Evolutionary conservation across 2,888 invertebrate genomes (phyloP), one percentile per base, ranked within the genome.

Genomic region (Oxytorus armatus): DNA sequence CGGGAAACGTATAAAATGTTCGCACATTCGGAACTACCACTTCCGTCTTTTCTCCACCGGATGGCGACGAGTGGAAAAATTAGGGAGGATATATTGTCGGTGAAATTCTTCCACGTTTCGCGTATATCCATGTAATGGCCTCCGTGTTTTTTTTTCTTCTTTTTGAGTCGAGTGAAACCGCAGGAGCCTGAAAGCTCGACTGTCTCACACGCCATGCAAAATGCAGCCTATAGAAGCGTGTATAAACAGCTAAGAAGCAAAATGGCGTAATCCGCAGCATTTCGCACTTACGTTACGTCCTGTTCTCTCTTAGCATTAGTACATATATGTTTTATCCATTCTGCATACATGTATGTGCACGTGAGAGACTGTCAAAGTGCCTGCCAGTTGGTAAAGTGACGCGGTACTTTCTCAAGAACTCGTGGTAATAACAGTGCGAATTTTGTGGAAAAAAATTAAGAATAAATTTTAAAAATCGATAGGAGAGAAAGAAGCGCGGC

Each of bases 1-100:
- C 51, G 59, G 70, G 53, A 75, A 75, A 75, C 75, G 51, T 36
- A 73, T 80, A 59, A 77, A 65, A 75, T 76, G 36, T 72, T 49
- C 66, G 57, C 69, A 33, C 59, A 44, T 66, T 59, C 49, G 25
- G 75, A 75, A 57, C 70, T 57, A 65, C 57, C 25, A 61, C 53
- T 69, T 49, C 23, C 53, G 29, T 53, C 44, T 65, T 70, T 69
- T 57, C 33, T 39, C 16, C 10, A 21, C 10, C 3, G 14, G 11
- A 11, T 55, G 44, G 59, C 55, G 29, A 36, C 29, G 75, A 73
- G 75, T 47, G n/a, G 78, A 78, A 75, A 70, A 81, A 75, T 75
- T 70, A 70, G 75, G 42, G 49, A 21, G 63, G 23, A 81, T 74
- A 72, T 81, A 55, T 44, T 18, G n/a, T n/a, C n/a, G 23, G 51